These are phyloP conservation scores for Zosterops lateralis DNA, from an alignment of 2,113 vertebrate species.

Conservation along the genomic window DNA sequence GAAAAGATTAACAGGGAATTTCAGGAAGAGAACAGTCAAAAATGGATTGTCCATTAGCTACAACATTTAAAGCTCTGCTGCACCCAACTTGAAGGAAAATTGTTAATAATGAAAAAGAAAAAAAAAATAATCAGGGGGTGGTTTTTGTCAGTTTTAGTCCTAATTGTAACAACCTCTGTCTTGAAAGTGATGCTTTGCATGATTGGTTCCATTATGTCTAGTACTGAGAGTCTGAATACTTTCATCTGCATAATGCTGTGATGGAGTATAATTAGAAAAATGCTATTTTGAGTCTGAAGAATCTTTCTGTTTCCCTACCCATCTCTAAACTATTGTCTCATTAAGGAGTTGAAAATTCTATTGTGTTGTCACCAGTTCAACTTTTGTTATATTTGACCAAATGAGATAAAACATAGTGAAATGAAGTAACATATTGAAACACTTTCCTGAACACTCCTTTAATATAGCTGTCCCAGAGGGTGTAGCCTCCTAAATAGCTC, in stretches of 20 bases:
- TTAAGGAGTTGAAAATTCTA: not conserved
- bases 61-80: not conserved
- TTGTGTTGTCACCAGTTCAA: not conserved
- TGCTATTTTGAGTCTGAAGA: constrained; percentile 17
- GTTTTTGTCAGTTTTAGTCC: not conserved
- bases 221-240: constrained; percentile 18
- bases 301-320: not conserved
- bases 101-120: not conserved
- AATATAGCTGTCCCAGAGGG: not conserved
- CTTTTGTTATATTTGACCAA: not conserved
- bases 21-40: not conserved
- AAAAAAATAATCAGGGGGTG: not conserved
- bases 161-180: constrained; percentile 11
- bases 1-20: not conserved
- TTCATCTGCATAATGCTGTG: constrained; percentile 38
- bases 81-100: not conserved
- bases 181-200: constrained; percentile 22
- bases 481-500: not conserved
- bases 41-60: not conserved
- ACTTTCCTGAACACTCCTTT: not conserved
- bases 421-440: not conserved
- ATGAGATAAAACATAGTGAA: not conserved
- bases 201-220: constrained; percentile 43
- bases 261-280: constrained; percentile 42
- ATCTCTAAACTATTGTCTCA: not conserved